Evolutionary conservation across 2,888 invertebrate species (phyloP), one percentile per base, ranked within the genome.

Genomic region (Allolobophora icterica): DNA sequence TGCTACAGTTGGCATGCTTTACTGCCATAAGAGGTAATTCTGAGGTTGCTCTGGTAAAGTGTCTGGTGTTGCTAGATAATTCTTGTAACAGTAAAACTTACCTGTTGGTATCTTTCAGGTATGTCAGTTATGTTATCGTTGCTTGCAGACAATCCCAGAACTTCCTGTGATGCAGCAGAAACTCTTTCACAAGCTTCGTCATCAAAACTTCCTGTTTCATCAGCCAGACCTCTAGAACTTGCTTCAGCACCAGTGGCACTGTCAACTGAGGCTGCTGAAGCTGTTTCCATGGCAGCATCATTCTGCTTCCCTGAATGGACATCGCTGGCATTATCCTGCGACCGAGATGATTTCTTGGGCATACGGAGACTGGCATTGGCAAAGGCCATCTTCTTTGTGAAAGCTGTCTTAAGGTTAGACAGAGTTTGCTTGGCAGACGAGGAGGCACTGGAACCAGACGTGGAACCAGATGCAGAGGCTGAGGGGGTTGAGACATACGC

Each of bases 41-140:
- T n/a, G 11, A 11, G 71, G n/a, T 30, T n/a, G 71, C n/a, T 71
- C n/a, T 71, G 11, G 71, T n/a, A n/a, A 71, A 71, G 13, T 71
- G 71, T n/a, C 71, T n/a, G n/a, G n/a, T 71, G 71, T 71, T 52
- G 19, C 45, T 17, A 58, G 58, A 71, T 71, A 71, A 71, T 71
- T 30, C 11, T 71, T 71, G 30, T 11, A 71, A 71, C 30, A 71
- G 71, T 17, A 30, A n/a, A 19, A 87, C 87, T 35, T 24, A 87
- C 87, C 87, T 87, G 21, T 87, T 87, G 87, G 87, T 35, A 87
- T 87, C 87, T 87, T 87, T 87, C 87, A 19, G 87, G 87, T 35
- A 87, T 35, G 87, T 87, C 87, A 35, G 87, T 35, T 87, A 87
- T 11, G n/a, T 87, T 38, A 87, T 87, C 87, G 21, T 35, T 87